Evolutionary conservation across 2,113 vertebrate genomes (phyloP), one percentile per base, ranked within the genome.

Genomic region (Cygnus atratus): DNA sequence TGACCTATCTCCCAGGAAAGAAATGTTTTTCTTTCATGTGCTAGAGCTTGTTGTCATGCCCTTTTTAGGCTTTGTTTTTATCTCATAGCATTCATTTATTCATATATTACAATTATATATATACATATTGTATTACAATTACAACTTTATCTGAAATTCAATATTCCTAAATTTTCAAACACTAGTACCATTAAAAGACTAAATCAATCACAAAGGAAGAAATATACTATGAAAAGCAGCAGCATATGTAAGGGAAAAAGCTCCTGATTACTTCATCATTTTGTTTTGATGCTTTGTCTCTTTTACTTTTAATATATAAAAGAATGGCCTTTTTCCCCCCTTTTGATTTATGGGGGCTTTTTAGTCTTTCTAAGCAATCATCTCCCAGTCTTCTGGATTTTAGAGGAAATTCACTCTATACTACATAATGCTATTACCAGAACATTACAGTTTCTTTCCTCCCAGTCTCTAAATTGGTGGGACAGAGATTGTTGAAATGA

Each of bases 291-390:
- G 13, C 7, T 72, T 57, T 46, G 10, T 67, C 18, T 63, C 21
- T 58, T n/a, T 67, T 33, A 55, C 21, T 57, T 17, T 35, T 35
- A 73, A 37, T 74, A 77, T 71, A 76, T 44, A 79, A 44, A 55
- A 78, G 2, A 54, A 17, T 24, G 9, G 1, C 0, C 1, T 15
- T 39, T 37, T 28, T 19, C 8, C 2, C 7, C 26, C 4, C 0
- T 41, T 83, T 70, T 65, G 21, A 65, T 86, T 66, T 80, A 26
- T 18, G 13, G 15, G 65, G 26, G 11, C 2, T 57, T 86, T 83
- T 73, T 76, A 46, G 48, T 46, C n/a, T 87, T 79, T 65, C 29
- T 74, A 68, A 71, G 6, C 4, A 78, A 59, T 83, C 28, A 63
- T 6, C 7, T 5, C 55, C 10, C 11, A 33, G 5, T 61, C 12